phyloP scores from a whole-genome alignment of 2,797 vertebrate species.

The Pantherophis alleghaniensis region DNA sequence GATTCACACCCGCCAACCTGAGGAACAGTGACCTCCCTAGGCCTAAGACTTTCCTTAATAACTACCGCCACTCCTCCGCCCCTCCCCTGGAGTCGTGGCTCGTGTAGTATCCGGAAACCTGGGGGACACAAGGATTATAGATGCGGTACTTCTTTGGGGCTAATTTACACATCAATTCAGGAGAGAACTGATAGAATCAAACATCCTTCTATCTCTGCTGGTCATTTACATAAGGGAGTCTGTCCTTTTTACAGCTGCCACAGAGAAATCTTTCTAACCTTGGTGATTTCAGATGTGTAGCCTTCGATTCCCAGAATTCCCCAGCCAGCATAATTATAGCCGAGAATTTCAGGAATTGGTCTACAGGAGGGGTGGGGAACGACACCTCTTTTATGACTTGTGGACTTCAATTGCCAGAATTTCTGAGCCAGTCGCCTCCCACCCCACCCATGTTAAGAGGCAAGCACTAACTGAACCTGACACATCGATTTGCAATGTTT shows the following conservation, averaged over 20 bases:
- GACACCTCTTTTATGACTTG: neutral
- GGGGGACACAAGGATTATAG: neutral
- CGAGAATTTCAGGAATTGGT: neutral
- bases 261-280: neutral
- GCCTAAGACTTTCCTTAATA: too few relatives aligned
- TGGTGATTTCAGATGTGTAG: neutral
- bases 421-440: too few relatives aligned
- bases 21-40: too few relatives aligned
- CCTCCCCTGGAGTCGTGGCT: too few relatives aligned
- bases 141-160: neutral
- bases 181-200: neutral
- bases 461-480: neutral
- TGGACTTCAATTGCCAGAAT: neutral
- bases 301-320: neutral
- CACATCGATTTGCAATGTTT: neutral
- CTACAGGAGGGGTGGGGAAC: neutral
- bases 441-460: neutral
- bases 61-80: too few relatives aligned
- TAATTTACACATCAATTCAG: neutral
- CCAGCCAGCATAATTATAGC: neutral
- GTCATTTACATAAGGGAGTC: neutral
- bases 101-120: too few relatives aligned
- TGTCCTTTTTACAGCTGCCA: neutral
- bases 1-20: too few relatives aligned
- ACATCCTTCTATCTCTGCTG: neutral